phyloP scores from a whole-genome alignment of 1,140 invertebrate genomes.

The Drosophila pandora region DNA sequence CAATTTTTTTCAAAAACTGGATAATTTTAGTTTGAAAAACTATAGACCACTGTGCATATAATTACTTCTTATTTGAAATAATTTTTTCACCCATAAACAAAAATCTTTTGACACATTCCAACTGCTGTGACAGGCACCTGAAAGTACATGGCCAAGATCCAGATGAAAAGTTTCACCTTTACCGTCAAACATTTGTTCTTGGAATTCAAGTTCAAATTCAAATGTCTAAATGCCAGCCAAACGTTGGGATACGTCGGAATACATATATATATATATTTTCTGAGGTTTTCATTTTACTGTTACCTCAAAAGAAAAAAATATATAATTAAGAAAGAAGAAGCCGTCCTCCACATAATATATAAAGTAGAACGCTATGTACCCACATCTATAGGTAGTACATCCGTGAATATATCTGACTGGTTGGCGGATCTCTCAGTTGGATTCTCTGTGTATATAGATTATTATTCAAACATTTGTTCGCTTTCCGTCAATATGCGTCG shows the following conservation, averaged over 20 bases:
- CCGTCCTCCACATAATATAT: conserved; percentile 27
- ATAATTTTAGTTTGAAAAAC: not conserved
- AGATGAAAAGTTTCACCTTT: conserved; percentile 56
- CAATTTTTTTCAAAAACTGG: too few species aligned
- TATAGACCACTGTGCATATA: not conserved
- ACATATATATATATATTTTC: conserved; percentile 17
- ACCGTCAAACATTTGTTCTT: conserved; percentile 52
- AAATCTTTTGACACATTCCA: not conserved
- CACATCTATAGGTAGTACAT: conserved; percentile 16
- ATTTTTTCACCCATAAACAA: conserved; percentile 26
- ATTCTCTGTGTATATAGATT: conserved; percentile 45
- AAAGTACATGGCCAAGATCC: conserved; percentile 6
- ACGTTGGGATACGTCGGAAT: conserved; percentile 19
- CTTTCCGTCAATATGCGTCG: conserved; percentile 68
- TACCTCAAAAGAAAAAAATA: conserved; percentile 24
- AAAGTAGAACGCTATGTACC: conserved; percentile 21
- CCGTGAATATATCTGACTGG: conserved; percentile 29
- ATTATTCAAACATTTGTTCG: conserved; percentile 77
- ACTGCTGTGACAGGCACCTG: not conserved
- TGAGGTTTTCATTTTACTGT: conserved; percentile 27
- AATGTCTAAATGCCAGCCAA: conserved; percentile 31
- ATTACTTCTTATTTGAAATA: not conserved
- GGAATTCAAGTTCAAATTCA: conserved; percentile 76
- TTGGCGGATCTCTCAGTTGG: conserved; percentile 2
- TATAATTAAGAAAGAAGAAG: conserved; percentile 24